Evolutionary conservation across 2,888 invertebrate genomes (phyloP).

Genomic region (Philhelius pedissequus): DNA sequence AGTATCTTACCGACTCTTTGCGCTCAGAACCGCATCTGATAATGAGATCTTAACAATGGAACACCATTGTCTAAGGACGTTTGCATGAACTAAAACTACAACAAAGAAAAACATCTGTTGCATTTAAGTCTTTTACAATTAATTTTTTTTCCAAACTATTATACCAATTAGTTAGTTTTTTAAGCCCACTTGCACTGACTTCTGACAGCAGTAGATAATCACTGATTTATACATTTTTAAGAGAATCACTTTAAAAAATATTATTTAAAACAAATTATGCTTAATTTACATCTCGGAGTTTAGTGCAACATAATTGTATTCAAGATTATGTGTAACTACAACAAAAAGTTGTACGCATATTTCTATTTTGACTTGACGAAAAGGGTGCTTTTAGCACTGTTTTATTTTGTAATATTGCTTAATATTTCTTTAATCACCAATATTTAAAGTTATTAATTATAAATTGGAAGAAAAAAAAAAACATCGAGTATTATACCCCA

Average conservation of each 20-base stretch:
- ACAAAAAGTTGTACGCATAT: too few relatives aligned
- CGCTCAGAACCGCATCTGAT: constrained; percentile 78
- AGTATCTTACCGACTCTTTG: constrained; percentile 78
- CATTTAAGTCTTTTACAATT: constrained; percentile 52
- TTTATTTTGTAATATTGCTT: background rate
- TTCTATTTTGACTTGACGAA: background rate
- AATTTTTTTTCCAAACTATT: constrained; percentile 10
- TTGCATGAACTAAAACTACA: constrained; percentile 28
- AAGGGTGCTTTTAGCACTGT: background rate
- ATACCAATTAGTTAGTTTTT: constrained; percentile 39
- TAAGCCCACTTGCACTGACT: too few relatives aligned
- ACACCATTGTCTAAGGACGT: background rate
- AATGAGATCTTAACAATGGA: constrained; percentile 74
- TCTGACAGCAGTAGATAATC: too few relatives aligned
- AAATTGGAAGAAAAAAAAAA: background rate
- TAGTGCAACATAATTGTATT: constrained; percentile 1
- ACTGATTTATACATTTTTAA: too few relatives aligned
- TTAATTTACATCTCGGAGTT: background rate
- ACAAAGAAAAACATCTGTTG: constrained; percentile 39
- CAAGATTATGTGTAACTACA: background rate
- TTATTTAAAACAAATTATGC: background rate
- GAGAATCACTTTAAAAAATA: too few relatives aligned
- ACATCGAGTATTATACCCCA: constrained; percentile 58
- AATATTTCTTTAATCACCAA: background rate
- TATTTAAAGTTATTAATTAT: background rate